Conservation (phyloP, 2,113 vertebrate species). For the Chaenocephalus aceratus region DNA sequence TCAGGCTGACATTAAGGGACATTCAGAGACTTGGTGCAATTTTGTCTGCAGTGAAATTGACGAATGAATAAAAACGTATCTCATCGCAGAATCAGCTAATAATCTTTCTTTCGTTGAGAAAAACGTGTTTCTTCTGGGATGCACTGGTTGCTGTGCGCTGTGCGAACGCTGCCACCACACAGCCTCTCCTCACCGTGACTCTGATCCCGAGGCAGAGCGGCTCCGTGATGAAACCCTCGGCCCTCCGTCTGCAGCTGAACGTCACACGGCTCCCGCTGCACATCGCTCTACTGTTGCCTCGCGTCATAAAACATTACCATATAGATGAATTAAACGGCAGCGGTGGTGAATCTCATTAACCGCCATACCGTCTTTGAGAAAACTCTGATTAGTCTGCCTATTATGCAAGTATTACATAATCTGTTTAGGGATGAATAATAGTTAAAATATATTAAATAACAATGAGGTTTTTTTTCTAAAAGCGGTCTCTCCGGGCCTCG, state of each 20-base stretch:
- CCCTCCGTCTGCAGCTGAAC: constrained; percentile 39
- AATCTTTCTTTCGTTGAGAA: too few relatives aligned
- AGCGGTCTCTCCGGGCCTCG: constrained; percentile 52
- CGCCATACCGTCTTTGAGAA: constrained; percentile 3
- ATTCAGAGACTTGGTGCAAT: constrained; percentile 37
- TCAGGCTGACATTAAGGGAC: background rate
- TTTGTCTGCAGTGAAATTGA: constrained; percentile 29
- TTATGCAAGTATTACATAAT: constrained; percentile 55
- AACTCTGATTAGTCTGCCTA: constrained; percentile 15
- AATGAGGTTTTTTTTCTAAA: constrained; percentile 54
- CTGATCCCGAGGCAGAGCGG: constrained; percentile 29
- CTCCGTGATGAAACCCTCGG: constrained; percentile 57
- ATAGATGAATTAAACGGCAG: constrained; percentile 59
- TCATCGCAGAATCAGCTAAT: too few relatives aligned
- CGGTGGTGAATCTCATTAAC: constrained; percentile 45
- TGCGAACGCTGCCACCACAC: constrained; percentile 40
- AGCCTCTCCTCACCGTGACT: constrained; percentile 11
- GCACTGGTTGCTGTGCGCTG: background rate
- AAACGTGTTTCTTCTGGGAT: constrained; percentile 10
- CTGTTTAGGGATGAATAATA: constrained; percentile 47
- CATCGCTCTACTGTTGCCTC: constrained; percentile 23
- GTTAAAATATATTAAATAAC: constrained; percentile 59
- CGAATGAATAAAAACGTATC: background rate
- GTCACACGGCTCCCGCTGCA: too few relatives aligned
- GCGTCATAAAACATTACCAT: constrained; percentile 66